These are phyloP conservation scores for Bagarius yarrelli DNA, from an alignment of 2,113 vertebrate species.

Conservation along the genomic window DNA sequence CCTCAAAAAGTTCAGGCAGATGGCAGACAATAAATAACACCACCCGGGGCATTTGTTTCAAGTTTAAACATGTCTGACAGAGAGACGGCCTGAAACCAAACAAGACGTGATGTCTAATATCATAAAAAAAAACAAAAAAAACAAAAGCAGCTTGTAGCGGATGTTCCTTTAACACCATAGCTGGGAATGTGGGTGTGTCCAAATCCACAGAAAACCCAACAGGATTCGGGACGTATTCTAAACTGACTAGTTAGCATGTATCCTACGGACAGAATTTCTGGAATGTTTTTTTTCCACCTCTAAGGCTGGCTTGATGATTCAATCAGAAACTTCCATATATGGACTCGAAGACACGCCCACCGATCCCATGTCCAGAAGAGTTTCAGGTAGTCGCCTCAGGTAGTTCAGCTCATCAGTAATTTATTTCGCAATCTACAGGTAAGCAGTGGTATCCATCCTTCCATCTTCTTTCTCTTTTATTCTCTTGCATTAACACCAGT, in stretches of 20 bases:
- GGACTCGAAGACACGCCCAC: background rate
- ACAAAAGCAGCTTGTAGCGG: background rate
- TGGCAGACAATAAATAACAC: background rate
- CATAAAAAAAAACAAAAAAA: background rate
- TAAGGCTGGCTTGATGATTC: background rate
- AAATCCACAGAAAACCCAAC: background rate
- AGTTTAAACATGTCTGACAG: background rate
- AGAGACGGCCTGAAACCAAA: background rate
- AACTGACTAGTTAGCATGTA: background rate
- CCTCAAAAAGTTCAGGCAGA: background rate
- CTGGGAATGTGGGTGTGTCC: slow-evolving; percentile 6
- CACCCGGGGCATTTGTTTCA: background rate
- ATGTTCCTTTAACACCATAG: background rate
- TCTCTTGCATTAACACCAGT: slow-evolving; percentile 1
- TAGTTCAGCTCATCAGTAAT: background rate
- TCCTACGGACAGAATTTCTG: background rate
- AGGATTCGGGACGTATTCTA: background rate
- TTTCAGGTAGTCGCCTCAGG: background rate
- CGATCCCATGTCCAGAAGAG: background rate
- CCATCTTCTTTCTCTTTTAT: background rate
- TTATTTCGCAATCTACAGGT: background rate
- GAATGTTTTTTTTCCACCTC: background rate
- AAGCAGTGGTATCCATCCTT: slow-evolving; percentile 9
- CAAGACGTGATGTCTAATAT: too few species aligned
- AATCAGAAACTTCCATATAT: background rate